Base-by-base conservation (phyloP, 2,888 invertebrate genomes). In the Ariolimax columbianus region DNA sequence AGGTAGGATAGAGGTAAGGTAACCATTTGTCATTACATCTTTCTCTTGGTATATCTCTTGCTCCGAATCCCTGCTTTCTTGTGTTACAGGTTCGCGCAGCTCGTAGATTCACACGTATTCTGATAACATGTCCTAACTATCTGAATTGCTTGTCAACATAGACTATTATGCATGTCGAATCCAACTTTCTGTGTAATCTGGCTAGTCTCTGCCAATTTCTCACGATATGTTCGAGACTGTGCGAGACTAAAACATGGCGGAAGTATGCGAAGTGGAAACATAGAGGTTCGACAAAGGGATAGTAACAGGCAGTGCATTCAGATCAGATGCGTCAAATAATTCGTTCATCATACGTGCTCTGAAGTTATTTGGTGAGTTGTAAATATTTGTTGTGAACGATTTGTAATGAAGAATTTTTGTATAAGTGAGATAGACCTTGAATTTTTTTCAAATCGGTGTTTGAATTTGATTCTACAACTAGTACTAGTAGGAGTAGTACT, bases 181-280 rank as follows among this genome's bases (percentile, higher is more conserved):
- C n/a, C n/a, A n/a, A n/a, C n/a, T 47, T 47, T 14, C 14, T 59
- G 11, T n/a, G 40, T 33, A 33, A 51, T 51, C 51, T 51, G 75
- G 75, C 51, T 51, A 23, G 0, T 19, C 33, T 36, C 33, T 36
- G 33, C 17, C 23, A 17, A 75, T 3, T 30, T 47, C 47, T 19
- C 75, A 30, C 30, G 36, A 36, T 33, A 4, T 75, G 7, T 17
- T 0, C 30, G 51, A 51, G 51, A 51, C 17, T 75, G 0, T 4
- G 51, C 75, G 75, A 75, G 75, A 75, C 51, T 51, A 26, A 75
- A 75, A 75, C 33, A 75, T 75, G 75, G 75, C 75, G 75, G 75
- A 75, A 75, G 73, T 73, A 51, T 75, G 47, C 47, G 17, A 51
- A 51, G 26, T 47, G 75, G n/a, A 51, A 51, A 75, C 30, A 6